Evolutionary conservation across 1,140 invertebrate genomes (phyloP).

Genomic region (Zelostemma sp.): DNA sequence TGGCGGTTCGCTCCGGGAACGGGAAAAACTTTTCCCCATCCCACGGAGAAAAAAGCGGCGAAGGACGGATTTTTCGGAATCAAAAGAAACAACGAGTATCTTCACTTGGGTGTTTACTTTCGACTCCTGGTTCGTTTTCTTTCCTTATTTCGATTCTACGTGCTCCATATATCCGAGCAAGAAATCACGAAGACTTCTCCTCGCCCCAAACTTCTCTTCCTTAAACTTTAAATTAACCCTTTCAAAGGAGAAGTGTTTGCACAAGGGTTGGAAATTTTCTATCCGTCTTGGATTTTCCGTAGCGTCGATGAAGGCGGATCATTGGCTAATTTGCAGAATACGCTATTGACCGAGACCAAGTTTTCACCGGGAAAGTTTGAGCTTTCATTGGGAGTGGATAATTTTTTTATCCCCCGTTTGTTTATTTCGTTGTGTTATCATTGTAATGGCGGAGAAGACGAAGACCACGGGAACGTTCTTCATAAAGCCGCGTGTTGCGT

Average conservation of each 20-base stretch:
- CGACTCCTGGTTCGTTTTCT: not conserved
- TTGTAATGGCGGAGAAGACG: too few species aligned
- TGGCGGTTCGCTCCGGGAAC: too few species aligned
- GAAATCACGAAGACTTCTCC: too few species aligned
- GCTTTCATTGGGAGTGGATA: too few species aligned
- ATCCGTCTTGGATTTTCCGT: not conserved
- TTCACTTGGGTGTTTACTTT: not conserved
- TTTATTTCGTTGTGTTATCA: too few species aligned
- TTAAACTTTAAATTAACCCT: constrained; percentile 30
- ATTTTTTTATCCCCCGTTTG: too few species aligned
- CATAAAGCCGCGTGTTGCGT: constrained; percentile 32
- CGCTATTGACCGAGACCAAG: not conserved
- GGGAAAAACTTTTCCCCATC: too few species aligned
- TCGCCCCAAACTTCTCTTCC: not conserved
- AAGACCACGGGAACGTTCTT: not conserved
- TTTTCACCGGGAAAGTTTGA: not conserved
- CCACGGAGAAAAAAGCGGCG: too few species aligned
- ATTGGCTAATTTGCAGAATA: not conserved
- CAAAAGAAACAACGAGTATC: not conserved
- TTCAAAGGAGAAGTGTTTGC: constrained; percentile 33
- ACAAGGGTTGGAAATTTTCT: constrained; percentile 7
- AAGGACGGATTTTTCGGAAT: too few species aligned
- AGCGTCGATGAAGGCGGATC: not conserved
- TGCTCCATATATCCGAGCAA: too few species aligned
- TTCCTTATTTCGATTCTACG: not conserved